Percentiles rank a stretch among this genome's conserved stretches.
Conservation (phyloP, 2,888 invertebrate species). For the Drosophila mulleri region DNA sequence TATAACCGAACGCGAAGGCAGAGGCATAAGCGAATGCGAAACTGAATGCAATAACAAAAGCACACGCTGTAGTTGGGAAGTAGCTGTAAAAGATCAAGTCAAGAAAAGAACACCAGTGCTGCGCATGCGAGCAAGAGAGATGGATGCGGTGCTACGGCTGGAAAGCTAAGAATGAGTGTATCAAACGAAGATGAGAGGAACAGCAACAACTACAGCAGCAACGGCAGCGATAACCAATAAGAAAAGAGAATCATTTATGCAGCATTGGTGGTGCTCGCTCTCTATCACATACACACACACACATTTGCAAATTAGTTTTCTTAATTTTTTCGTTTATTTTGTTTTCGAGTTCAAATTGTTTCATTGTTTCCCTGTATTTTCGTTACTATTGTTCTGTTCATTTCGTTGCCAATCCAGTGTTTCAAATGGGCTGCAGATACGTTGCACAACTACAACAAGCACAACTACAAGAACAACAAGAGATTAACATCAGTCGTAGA, state of each 20-base stretch:
- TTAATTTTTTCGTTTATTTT: constrained; percentile 28
- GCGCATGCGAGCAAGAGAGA: constrained; percentile 8
- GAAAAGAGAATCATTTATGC: constrained; percentile 4
- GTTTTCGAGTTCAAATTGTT: constrained; percentile 52
- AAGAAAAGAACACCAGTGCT: background rate
- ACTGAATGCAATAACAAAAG: background rate
- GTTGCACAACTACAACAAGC: constrained; percentile 5
- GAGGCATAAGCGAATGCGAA: background rate
- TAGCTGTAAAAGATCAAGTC: background rate
- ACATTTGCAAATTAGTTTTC: constrained; percentile 20
- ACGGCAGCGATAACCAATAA: background rate
- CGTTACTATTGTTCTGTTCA: constrained; percentile 37
- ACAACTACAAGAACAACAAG: constrained; percentile 7
- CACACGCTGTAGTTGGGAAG: constrained; percentile 1
- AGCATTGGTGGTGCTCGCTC: constrained; percentile 28
- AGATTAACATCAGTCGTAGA: background rate
- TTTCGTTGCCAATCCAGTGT: constrained; percentile 24
- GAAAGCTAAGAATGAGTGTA: background rate
- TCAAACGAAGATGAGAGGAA: constrained; percentile 2
- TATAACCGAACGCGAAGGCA: background rate
- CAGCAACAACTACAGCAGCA: background rate
- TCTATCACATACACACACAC: background rate
- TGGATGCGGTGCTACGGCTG: background rate
- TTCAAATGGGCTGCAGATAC: constrained; percentile 42
- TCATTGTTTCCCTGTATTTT: constrained; percentile 37